Conservation (phyloP, 2,888 invertebrate genomes). For the Galeopsomyia nigrocyanea region DNA sequence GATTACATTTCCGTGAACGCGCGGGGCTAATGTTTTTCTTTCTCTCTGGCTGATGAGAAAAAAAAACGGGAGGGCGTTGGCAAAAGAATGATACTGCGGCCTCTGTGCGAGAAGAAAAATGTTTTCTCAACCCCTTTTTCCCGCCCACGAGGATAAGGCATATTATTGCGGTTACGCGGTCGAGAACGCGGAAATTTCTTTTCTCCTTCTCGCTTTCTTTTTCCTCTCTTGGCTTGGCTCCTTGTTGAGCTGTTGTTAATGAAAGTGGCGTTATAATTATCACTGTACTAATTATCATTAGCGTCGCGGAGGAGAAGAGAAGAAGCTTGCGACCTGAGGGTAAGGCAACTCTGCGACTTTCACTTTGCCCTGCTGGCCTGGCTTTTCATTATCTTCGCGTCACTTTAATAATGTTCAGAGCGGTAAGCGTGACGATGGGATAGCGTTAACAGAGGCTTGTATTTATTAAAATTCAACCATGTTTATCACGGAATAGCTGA, state of each 20-base stretch:
- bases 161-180: constrained; percentile 26
- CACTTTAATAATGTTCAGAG: constrained; percentile 30
- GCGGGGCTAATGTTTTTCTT: constrained; percentile 34
- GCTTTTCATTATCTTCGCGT: constrained; percentile 23
- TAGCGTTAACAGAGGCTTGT: no score
- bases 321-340: not conserved
- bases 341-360: constrained; percentile 15
- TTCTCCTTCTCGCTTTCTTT: not conserved
- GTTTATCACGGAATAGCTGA: no score
- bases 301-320: not conserved
- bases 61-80: not conserved
- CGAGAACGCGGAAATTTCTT: not conserved
- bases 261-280: constrained; percentile 28
- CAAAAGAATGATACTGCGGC: not conserved
- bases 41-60: constrained; percentile 6
- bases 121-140: constrained; percentile 28
- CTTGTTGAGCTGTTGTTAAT: not conserved
- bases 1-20: constrained; percentile 23
- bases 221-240: not conserved
- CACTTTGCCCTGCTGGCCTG: not conserved
- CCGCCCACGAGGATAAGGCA: constrained; percentile 2
- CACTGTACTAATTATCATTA: constrained; percentile 27
- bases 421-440: no score
- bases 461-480: no score
- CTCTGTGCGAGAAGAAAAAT: constrained; percentile 28